Conservation (phyloP, 2,888 invertebrate species). For the Lepetodrilus schrolli region DNA sequence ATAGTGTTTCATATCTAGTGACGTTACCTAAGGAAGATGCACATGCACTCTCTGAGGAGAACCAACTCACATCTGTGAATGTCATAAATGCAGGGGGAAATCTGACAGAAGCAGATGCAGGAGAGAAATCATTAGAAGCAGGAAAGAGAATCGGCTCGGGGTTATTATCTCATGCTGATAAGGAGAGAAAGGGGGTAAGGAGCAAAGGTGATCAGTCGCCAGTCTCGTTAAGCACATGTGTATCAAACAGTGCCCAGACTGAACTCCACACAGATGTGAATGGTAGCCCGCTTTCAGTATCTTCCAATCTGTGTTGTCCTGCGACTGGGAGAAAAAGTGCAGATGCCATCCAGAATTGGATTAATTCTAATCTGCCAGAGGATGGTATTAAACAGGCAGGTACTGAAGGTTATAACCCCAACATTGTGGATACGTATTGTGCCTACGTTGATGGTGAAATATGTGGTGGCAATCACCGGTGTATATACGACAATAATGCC, state of each 20-base stretch:
- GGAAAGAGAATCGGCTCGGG: not conserved
- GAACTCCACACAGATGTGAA: no score
- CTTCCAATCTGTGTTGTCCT: no score
- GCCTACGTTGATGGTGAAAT: no score
- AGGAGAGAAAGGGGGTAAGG: not conserved
- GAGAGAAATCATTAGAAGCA: not conserved
- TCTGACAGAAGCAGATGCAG: conserved; percentile 1
- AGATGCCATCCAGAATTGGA: no score
- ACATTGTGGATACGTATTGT: no score
- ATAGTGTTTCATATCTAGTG: conserved; percentile 15
- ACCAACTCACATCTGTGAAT: not conserved
- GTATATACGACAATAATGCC: no score
- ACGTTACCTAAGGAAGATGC: not conserved
- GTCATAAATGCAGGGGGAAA: not conserved
- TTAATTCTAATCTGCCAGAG: no score
- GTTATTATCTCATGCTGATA: not conserved
- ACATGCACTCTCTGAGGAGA: not conserved
- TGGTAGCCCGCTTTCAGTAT: no score
- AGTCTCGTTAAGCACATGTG: not conserved
- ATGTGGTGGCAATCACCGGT: not conserved
- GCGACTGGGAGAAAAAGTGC: no score
- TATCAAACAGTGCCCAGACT: not conserved
- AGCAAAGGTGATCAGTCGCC: not conserved
- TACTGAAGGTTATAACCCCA: no score
- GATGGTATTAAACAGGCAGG: no score